phyloP scores from a whole-genome alignment of 2,113 vertebrate genomes.

The Grallaria varia region DNA sequence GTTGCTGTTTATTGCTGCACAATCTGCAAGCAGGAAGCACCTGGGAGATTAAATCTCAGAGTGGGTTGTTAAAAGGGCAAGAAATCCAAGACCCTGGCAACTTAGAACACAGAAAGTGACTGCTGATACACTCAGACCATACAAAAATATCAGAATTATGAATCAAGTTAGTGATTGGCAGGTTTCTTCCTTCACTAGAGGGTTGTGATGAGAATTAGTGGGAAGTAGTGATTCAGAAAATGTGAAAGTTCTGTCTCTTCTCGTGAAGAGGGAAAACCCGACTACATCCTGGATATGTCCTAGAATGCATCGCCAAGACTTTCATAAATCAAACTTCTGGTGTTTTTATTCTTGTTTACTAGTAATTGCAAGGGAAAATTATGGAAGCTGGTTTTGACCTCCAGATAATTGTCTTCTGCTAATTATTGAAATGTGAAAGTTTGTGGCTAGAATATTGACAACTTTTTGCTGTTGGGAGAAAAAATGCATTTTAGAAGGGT shows the following conservation, averaged over 20 bases:
- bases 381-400: not conserved
- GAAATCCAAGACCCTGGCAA: slow-evolving; percentile 26
- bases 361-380: not conserved
- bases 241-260: not conserved
- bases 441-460: not conserved
- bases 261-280: not conserved
- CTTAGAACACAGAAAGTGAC: not conserved
- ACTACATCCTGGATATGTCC: not conserved
- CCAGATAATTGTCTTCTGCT: not conserved
- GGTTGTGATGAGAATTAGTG: not conserved
- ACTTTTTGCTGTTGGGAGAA: not conserved
- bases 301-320: not conserved
- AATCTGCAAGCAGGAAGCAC: slow-evolving; percentile 55
- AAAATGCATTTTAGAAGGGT: not conserved
- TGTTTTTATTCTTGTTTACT: not conserved
- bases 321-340: not conserved
- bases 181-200: not conserved
- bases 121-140: not conserved
- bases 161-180: not conserved
- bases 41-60: slow-evolving; percentile 55
- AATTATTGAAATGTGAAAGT: not conserved
- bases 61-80: slow-evolving; percentile 24
- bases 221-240: not conserved
- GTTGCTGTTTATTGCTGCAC: slow-evolving; percentile 43
- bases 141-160: not conserved